Evolutionary conservation across 2,797 vertebrate species (phyloP).

Genomic region (Distichodus sexfasciatus): DNA sequence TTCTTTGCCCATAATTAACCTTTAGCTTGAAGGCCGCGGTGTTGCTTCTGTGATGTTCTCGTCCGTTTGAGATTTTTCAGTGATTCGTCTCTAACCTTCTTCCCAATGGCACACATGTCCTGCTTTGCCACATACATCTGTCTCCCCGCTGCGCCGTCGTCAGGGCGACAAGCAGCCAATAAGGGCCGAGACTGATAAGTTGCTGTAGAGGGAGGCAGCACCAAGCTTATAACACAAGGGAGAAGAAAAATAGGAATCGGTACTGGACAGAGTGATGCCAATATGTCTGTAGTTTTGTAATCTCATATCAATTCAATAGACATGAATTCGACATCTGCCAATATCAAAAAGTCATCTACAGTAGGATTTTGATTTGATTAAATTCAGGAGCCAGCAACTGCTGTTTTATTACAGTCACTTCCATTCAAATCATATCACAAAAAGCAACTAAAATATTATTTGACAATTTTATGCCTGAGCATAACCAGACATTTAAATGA

Average conservation of each 20-base stretch:
- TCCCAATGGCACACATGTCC: slow-evolving; percentile 6
- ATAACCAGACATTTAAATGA: no score
- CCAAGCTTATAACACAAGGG: background rate
- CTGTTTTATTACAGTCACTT: no score
- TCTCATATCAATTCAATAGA: no score
- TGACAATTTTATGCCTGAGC: no score
- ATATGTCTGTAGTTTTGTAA: no score
- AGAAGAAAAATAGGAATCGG: background rate
- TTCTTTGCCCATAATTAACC: slow-evolving; percentile 24
- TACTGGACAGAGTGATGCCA: background rate
- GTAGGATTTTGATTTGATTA: no score
- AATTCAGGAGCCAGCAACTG: no score
- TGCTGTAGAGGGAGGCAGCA: slow-evolving; percentile 2
- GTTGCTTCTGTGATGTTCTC: slow-evolving; percentile 15
- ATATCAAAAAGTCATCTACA: no score
- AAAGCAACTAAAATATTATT: no score
- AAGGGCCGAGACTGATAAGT: slow-evolving; percentile 4
- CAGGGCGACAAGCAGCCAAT: slow-evolving; percentile 38
- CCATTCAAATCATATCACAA: no score
- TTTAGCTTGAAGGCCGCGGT: slow-evolving; percentile 29
- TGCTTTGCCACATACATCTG: slow-evolving; percentile 33
- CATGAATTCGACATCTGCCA: no score
- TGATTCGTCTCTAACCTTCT: slow-evolving; percentile 13
- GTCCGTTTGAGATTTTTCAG: slow-evolving; percentile 15
- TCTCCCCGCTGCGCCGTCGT: slow-evolving; percentile 30